phyloP scores from a whole-genome alignment of 2,113 vertebrate species.

The Nyctereutes procyonoides region DNA sequence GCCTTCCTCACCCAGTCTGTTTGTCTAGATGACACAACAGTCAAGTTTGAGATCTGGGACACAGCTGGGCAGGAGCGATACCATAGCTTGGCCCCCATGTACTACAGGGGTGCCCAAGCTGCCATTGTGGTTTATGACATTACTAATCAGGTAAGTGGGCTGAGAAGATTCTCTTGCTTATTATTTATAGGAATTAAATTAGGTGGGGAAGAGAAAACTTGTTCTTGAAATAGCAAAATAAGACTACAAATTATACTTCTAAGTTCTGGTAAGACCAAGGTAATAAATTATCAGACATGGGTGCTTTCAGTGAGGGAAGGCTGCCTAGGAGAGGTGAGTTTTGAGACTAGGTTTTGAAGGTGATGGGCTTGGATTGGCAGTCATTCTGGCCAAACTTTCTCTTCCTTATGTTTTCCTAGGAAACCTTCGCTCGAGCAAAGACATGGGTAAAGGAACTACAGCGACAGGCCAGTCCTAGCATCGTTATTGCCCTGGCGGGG shows the following conservation, averaged over 20 bases:
- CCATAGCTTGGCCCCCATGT: conserved; percentile 92
- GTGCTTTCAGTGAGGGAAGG: not conserved
- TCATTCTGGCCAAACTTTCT: not conserved
- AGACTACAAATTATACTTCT: conserved; percentile 11
- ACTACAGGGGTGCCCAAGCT: conserved; percentile 89
- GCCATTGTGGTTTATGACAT: conserved; percentile 91
- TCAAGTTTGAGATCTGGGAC: conserved; percentile 92
- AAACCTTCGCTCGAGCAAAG: conserved; percentile 89
- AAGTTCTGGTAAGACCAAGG: not conserved
- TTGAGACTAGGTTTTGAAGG: conserved; percentile 4
- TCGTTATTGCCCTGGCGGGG: conserved; percentile 88
- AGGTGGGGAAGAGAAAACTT: conserved; percentile 2
- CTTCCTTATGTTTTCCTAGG: conserved; percentile 78
- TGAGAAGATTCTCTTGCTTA: conserved; percentile 19
- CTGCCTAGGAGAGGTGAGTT: not conserved
- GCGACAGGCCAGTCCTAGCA: conserved; percentile 89
- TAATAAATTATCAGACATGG: not conserved
- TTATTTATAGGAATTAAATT: conserved; percentile 55
- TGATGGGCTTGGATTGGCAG: not conserved
- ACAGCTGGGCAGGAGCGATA: conserved; percentile 91
- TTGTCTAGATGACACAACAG: conserved; percentile 90
- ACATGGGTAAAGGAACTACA: conserved; percentile 91
- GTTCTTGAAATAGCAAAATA: conserved; percentile 57
- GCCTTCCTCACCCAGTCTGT: conserved; percentile 91
- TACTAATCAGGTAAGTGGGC: conserved; percentile 88